These are phyloP conservation scores for Prunella fulvescens DNA, from an alignment of 2,113 vertebrate genomes.

Conservation along the genomic window DNA sequence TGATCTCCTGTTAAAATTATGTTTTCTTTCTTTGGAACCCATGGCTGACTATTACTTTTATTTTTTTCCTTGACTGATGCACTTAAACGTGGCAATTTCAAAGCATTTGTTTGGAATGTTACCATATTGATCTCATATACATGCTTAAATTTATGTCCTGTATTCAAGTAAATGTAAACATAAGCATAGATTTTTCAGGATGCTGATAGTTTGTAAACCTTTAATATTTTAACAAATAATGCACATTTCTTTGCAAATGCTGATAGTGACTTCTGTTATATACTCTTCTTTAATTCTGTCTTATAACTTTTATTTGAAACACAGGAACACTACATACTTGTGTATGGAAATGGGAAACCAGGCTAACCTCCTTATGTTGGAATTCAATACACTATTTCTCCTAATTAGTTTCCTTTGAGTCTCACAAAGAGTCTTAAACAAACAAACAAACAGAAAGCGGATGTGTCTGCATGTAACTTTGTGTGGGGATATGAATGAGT, in stretches of 20 bases:
- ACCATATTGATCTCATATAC: neutral
- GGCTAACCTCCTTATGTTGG: neutral
- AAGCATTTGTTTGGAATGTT: neutral
- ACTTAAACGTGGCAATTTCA: neutral
- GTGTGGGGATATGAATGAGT: neutral
- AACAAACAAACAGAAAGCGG: constrained; percentile 27
- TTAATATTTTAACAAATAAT: neutral
- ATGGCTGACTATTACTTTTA: neutral
- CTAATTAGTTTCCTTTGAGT: constrained; percentile 38
- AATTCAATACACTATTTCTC: constrained; percentile 21
- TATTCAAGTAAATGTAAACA: neutral
- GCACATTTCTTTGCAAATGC: neutral
- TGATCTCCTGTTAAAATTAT: neutral
- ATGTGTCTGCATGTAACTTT: neutral
- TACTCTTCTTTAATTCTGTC: neutral
- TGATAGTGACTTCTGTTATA: neutral
- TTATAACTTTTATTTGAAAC: neutral
- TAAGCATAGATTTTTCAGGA: neutral
- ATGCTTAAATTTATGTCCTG: neutral
- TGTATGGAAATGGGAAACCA: neutral
- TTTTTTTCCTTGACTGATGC: neutral
- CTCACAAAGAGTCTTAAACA: constrained; percentile 10
- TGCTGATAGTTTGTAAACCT: neutral
- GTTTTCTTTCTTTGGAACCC: neutral
- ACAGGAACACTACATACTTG: neutral